A percentile compares a stretch with the other conserved stretches of the same genome.
Evolutionary conservation across 2,888 invertebrate genomes (phyloP).

Genomic region (Dinocampus coccinellae): DNA sequence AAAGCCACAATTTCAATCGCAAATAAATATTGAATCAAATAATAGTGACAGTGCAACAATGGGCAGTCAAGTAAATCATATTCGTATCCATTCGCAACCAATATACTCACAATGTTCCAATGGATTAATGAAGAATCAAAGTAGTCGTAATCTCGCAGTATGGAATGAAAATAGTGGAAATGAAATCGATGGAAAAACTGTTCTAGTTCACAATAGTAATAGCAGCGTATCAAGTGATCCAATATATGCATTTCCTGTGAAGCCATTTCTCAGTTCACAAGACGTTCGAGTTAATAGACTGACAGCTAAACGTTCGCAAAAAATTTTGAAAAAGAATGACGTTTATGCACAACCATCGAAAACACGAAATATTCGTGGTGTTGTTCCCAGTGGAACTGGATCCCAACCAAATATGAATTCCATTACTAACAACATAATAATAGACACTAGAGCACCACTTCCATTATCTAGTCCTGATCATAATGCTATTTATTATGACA

Average conservation of each 20-base stretch:
- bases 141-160: slow-evolving; percentile 55
- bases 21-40: slow-evolving; percentile 53
- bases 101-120: slow-evolving; percentile 47
- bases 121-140: slow-evolving; percentile 35
- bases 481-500: slow-evolving; percentile 8
- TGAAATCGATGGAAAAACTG: not conserved
- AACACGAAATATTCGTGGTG: slow-evolving; percentile 38
- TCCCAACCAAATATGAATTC: slow-evolving; percentile 54
- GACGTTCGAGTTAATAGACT: slow-evolving; percentile 61
- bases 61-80: slow-evolving; percentile 47
- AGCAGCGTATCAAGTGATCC: slow-evolving; percentile 59
- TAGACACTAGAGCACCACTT: slow-evolving; percentile 21
- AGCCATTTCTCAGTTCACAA: slow-evolving; percentile 66
- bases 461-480: not conserved
- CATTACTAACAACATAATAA: not conserved
- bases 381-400: slow-evolving; percentile 48
- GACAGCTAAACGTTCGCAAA: slow-evolving; percentile 42
- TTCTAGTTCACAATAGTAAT: slow-evolving; percentile 28
- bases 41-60: slow-evolving; percentile 28
- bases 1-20: slow-evolving; percentile 58
- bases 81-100: slow-evolving; percentile 63
- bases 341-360: slow-evolving; percentile 40
- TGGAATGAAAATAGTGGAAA: slow-evolving; percentile 21
- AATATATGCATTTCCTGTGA: slow-evolving; percentile 63
- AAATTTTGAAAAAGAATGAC: slow-evolving; percentile 41